Conservation (phyloP, 1,140 invertebrate genomes). For the Portunus trituberculatus region DNA sequence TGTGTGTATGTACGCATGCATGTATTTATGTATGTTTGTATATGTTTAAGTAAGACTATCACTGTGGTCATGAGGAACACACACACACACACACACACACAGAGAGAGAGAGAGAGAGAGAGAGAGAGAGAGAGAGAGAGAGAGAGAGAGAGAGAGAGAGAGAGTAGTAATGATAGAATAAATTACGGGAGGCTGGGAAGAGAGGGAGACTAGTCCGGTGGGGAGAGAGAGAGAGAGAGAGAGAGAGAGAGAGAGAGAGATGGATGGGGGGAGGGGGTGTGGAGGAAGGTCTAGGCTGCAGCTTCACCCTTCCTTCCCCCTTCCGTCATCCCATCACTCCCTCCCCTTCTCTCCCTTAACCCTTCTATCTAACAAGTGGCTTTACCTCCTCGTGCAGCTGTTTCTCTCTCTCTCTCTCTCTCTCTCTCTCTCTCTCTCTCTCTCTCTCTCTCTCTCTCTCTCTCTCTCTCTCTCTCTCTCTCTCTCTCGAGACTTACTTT, state of each 20-base stretch:
- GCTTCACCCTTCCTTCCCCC: no score
- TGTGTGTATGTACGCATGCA: no score
- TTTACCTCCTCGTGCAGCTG: not conserved
- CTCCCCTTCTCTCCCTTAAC: not conserved
- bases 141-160: conserved; percentile 36
- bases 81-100: no score
- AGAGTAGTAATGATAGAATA: not conserved
- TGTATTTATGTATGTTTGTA: not conserved
- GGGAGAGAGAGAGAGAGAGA: not conserved
- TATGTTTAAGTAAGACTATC: no score
- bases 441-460: not conserved
- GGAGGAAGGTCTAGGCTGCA: no score
- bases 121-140: conserved; percentile 34
- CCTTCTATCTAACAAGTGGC: no score
- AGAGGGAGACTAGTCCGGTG: no score
- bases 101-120: conserved; percentile 30
- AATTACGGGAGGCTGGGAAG: no score
- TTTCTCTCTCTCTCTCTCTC: not conserved
- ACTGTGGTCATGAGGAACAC: no score
- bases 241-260: not conserved
- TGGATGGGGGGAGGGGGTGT: no score
- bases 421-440: conserved; percentile 2
- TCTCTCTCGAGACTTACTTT: not conserved
- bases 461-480: no score
- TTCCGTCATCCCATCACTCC: not conserved